phyloP scores from a whole-genome alignment of 1,140 invertebrate genomes.

The Anastrepha ludens region DNA sequence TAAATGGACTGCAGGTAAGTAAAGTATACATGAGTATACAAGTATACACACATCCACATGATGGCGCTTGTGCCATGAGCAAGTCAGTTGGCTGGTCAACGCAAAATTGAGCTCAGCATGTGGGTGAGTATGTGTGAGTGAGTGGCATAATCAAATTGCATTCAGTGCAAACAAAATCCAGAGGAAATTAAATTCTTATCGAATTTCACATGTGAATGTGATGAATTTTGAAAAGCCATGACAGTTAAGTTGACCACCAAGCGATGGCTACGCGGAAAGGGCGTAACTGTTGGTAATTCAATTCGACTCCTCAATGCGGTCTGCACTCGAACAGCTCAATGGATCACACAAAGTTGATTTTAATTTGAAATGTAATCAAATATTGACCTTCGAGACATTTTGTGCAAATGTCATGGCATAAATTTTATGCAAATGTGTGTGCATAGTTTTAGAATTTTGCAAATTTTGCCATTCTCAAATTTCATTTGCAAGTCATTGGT shows the following conservation, averaged over 20 bases:
- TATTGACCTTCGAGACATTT: not conserved
- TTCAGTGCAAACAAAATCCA: not conserved
- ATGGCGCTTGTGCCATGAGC: not conserved
- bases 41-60: not conserved
- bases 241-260: not conserved
- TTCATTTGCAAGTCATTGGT: not conserved
- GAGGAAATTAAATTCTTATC: constrained; percentile 33
- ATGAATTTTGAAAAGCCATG: not conserved
- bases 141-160: not conserved
- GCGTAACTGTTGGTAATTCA: not conserved
- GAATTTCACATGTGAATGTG: not conserved
- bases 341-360: not conserved
- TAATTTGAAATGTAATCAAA: constrained; percentile 5
- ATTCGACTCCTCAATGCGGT: not conserved
- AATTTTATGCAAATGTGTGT: not conserved
- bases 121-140: not conserved
- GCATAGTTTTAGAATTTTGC: no score
- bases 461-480: no score
- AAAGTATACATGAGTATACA: not conserved
- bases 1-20: not conserved
- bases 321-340: not conserved
- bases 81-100: not conserved
- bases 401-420: not conserved
- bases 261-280: not conserved
- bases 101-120: not conserved